Evolutionary conservation across 2,797 vertebrate genomes (phyloP).

Genomic region (Tauraco hartlaubi): DNA sequence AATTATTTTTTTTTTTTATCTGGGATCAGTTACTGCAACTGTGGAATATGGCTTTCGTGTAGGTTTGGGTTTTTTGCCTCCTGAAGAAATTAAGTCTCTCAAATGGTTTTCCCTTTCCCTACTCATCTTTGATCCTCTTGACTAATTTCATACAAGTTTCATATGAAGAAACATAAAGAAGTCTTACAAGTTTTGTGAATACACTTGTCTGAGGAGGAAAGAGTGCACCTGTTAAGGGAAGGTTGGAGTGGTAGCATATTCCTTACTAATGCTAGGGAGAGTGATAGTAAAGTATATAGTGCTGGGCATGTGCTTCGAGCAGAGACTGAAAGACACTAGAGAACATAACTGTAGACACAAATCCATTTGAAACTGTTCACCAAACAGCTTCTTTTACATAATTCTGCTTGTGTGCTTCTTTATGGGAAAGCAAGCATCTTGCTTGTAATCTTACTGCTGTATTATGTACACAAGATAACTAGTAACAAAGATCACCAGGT

Average conservation of each 20-base stretch:
- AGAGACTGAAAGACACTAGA: not conserved
- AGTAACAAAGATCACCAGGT: not conserved
- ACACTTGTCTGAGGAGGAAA: not conserved
- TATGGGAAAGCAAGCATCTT: not conserved
- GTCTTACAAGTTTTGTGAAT: not conserved
- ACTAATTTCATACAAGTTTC: not conserved
- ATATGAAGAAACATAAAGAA: not conserved
- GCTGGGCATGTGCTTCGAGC: not conserved
- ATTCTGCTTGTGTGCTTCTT: not conserved
- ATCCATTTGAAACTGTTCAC: not conserved
- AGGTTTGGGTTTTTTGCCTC: not conserved
- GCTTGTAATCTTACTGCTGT: not conserved
- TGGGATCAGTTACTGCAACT: not conserved
- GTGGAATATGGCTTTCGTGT: not conserved
- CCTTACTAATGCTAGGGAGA: not conserved
- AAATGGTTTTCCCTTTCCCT: not conserved
- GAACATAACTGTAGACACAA: not conserved
- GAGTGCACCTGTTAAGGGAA: not conserved
- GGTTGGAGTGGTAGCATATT: not conserved
- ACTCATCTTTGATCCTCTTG: not conserved
- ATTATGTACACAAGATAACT: not conserved
- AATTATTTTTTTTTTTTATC: not conserved
- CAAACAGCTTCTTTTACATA: not conserved
- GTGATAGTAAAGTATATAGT: not conserved
- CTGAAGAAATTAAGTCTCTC: not conserved